These are phyloP conservation scores for Ptiloglossa arizonensis DNA, from an alignment of 1,140 invertebrate species.

Conservation along the genomic window DNA sequence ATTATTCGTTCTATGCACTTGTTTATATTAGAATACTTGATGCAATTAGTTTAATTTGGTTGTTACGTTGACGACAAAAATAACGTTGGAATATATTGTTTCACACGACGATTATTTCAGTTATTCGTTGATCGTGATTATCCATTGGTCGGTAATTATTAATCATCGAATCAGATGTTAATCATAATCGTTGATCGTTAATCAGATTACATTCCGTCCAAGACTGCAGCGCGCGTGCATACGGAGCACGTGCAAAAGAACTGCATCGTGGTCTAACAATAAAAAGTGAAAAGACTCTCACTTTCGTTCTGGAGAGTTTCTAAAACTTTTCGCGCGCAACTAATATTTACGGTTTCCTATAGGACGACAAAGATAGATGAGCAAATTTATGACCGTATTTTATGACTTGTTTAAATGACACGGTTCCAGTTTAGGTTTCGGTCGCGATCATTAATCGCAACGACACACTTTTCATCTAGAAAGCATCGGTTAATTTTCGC, in stretches of 20 bases:
- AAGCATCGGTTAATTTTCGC: not conserved
- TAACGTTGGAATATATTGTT: too few relatives aligned
- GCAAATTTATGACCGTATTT: constrained; percentile 10
- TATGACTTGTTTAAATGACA: constrained; percentile 14
- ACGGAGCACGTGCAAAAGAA: not conserved
- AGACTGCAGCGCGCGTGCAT: not conserved
- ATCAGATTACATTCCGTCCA: not conserved
- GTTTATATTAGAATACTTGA: too few relatives aligned
- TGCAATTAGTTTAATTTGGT: too few relatives aligned
- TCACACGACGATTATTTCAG: too few relatives aligned
- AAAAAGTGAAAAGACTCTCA: constrained; percentile 73
- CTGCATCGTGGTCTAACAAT: constrained; percentile 64
- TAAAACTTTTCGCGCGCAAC: constrained; percentile 52
- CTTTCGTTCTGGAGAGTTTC: constrained; percentile 67
- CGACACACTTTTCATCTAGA: constrained; percentile 7
- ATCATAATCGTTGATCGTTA: not conserved
- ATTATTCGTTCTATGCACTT: too few relatives aligned
- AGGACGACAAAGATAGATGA: not conserved
- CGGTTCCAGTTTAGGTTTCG: not conserved
- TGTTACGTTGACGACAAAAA: too few relatives aligned
- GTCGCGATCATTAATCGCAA: not conserved
- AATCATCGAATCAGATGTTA: too few relatives aligned
- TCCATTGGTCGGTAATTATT: too few relatives aligned
- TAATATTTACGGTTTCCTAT: not conserved
- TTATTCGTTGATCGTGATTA: too few relatives aligned